These are phyloP conservation scores for Drosophila paulistorum DNA, from an alignment of 1,140 invertebrate species.

Conservation along the genomic window DNA sequence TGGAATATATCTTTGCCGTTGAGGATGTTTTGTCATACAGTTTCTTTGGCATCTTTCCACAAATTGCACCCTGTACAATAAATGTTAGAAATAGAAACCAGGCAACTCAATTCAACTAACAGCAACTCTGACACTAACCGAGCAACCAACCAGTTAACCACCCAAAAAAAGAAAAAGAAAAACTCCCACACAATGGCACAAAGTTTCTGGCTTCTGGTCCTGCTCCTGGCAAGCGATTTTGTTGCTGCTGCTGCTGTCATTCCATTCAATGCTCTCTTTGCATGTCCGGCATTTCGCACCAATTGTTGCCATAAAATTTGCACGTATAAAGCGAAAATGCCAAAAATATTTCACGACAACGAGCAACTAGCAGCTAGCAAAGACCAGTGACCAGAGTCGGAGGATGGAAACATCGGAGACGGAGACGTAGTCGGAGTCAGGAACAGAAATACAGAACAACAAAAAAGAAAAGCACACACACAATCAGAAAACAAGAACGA, in stretches of 20 bases:
- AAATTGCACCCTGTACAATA: slow-evolving; percentile 47
- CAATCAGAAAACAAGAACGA: slow-evolving; percentile 33
- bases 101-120: slow-evolving; percentile 41
- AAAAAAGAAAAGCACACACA: slow-evolving; percentile 35
- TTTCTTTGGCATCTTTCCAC: slow-evolving; percentile 3
- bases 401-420: not conserved
- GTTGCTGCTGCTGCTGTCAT: slow-evolving; percentile 33
- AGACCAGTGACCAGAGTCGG: slow-evolving; percentile 25
- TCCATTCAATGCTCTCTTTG: slow-evolving; percentile 51
- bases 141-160: not conserved
- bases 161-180: not conserved
- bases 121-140: slow-evolving; percentile 21
- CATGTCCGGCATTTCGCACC: slow-evolving; percentile 80
- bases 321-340: slow-evolving; percentile 77
- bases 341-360: slow-evolving; percentile 78
- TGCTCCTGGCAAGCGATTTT: slow-evolving; percentile 15
- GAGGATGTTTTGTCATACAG: not conserved
- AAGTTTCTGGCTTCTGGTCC: slow-evolving; percentile 13
- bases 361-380: slow-evolving; percentile 34
- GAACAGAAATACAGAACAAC: slow-evolving; percentile 28
- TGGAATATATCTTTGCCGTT: slow-evolving; percentile 1
- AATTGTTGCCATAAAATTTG: slow-evolving; percentile 80
- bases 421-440: slow-evolving; percentile 33
- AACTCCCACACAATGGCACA: slow-evolving; percentile 34
- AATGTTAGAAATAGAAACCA: slow-evolving; percentile 6